A percentile compares a stretch with the other conserved stretches of the same genome.
phyloP scores from a whole-genome alignment of 2,113 vertebrate genomes.

The Malurus alboscapulatus region DNA sequence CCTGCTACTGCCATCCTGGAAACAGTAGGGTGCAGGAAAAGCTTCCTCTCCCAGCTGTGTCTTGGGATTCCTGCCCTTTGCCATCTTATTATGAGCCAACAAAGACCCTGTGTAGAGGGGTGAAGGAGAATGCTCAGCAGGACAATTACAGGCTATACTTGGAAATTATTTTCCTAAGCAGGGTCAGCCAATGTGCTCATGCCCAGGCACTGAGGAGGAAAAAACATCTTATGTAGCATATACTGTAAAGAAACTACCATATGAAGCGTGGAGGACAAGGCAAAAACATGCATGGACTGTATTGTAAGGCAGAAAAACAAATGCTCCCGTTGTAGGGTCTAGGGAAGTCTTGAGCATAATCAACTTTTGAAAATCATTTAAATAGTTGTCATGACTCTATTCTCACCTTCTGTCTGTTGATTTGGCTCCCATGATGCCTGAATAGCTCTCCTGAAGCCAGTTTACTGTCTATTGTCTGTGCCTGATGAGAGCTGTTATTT shows the following conservation, averaged over 20 bases:
- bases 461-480: constrained; percentile 32
- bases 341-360: background rate
- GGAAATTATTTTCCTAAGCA: background rate
- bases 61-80: background rate
- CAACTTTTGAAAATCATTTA: background rate
- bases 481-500: constrained; percentile 1
- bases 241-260: background rate
- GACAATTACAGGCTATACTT: background rate
- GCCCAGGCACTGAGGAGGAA: background rate
- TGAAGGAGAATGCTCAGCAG: background rate
- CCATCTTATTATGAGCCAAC: background rate
- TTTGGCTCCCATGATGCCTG: background rate
- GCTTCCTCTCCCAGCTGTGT: background rate
- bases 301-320: background rate
- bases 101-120: background rate
- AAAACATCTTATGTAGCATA: background rate
- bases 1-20: background rate
- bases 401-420: constrained; percentile 16
- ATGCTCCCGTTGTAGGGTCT: background rate
- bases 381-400: background rate
- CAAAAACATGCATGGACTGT: background rate
- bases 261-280: background rate
- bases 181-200: background rate
- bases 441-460: background rate
- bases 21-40: background rate